Percentiles rank a stretch among this genome's conserved stretches.
phyloP scores from a whole-genome alignment of 2,113 vertebrate species.

The Hipposideros armiger region DNA sequence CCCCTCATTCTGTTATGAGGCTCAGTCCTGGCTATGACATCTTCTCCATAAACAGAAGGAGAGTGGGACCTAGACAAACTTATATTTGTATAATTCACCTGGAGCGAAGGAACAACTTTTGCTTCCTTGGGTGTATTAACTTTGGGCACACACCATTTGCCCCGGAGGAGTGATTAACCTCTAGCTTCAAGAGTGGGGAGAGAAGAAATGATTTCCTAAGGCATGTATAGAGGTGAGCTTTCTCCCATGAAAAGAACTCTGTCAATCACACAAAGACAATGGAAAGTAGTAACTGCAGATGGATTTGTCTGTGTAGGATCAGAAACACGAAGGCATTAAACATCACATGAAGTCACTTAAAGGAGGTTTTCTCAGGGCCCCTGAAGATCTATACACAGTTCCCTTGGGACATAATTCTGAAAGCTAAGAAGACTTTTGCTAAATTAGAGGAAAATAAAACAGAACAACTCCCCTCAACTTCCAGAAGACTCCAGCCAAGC shows the following conservation, averaged over 20 bases:
- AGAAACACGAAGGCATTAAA: constrained; percentile 43
- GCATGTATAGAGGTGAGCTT: background rate
- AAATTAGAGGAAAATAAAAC: constrained; percentile 74
- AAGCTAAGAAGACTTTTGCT: constrained; percentile 67
- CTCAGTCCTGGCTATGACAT: background rate
- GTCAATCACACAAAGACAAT: background rate
- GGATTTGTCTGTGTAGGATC: background rate
- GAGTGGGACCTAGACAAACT: background rate
- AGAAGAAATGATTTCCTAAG: background rate
- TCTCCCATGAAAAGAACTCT: background rate
- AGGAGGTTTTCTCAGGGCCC: constrained; percentile 56
- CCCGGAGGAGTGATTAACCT: background rate
- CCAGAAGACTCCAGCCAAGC: constrained; percentile 54
- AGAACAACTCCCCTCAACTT: constrained; percentile 28
- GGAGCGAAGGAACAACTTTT: background rate
- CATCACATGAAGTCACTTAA: constrained; percentile 16
- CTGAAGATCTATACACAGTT: background rate
- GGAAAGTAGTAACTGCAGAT: background rate
- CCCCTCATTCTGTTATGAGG: background rate
- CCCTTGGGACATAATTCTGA: constrained; percentile 57
- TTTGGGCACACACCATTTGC: background rate
- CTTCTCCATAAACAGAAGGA: background rate
- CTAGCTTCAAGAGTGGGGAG: background rate
- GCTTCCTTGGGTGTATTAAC: background rate
- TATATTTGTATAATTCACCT: background rate